These are phyloP conservation scores for Antedon mediterranea DNA, from an alignment of 53 echinoderm and acorn worm species.

Conservation along the genomic window DNA sequence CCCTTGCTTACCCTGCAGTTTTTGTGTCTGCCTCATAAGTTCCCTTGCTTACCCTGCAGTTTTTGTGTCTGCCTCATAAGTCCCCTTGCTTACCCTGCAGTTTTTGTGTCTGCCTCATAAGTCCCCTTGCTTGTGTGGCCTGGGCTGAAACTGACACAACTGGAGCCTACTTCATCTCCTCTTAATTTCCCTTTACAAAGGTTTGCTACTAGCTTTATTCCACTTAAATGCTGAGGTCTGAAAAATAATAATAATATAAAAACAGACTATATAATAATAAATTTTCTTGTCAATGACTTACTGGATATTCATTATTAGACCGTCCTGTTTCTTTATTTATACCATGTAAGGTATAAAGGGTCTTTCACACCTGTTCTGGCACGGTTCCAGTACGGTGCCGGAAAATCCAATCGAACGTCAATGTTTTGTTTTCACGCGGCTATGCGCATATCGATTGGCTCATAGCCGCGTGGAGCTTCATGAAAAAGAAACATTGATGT, in stretches of 20 bases:
- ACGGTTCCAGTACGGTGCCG: no score
- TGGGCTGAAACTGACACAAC: conserved; percentile 55
- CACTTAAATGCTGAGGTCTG: conserved; percentile 91
- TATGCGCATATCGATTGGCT: no score
- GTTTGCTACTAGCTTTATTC: conserved; percentile 60
- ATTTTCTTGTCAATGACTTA: background rate
- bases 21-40: conserved; percentile 61
- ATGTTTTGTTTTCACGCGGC: no score
- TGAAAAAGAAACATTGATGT: no score
- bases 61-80: conserved; percentile 59
- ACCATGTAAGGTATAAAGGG: no score
- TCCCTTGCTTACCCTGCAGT: conserved; percentile 52
- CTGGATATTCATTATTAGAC: no score
- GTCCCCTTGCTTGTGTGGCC: conserved; percentile 35
- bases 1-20: conserved; percentile 52
- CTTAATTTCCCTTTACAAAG: conserved; percentile 41
- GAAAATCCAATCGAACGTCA: no score
- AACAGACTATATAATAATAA: background rate
- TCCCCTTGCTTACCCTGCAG: conserved; percentile 70
- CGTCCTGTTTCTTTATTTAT: no score
- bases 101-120: conserved; percentile 65
- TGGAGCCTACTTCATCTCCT: conserved; percentile 61
- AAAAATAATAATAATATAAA: background rate
- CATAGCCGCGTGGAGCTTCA: no score
- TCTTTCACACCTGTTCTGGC: no score